Conservation (phyloP, 2,888 invertebrate species). For the Ceriagrion tenellum region DNA sequence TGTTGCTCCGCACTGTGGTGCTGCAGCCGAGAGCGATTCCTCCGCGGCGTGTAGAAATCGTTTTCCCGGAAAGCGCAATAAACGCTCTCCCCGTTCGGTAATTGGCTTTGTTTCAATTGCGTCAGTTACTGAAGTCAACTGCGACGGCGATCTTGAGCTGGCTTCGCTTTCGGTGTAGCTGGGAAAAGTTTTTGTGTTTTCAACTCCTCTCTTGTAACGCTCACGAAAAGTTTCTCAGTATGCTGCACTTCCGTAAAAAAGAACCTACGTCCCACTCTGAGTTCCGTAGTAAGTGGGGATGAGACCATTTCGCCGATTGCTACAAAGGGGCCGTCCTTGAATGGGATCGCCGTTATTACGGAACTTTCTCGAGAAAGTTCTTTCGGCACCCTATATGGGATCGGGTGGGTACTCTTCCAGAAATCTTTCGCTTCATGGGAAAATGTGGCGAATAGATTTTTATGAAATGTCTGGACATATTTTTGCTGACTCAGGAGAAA, state of each 20-base stretch:
- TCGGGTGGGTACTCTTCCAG: background rate
- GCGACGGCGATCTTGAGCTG: background rate
- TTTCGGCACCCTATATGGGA: background rate
- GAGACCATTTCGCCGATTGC: background rate
- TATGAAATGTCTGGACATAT: too few species aligned
- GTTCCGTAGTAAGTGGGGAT: background rate
- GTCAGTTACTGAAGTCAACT: background rate
- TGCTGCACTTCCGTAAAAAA: background rate
- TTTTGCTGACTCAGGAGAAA: too few species aligned
- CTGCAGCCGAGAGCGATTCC: background rate
- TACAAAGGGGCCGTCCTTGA: background rate
- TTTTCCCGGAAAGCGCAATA: background rate
- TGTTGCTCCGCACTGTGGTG: background rate
- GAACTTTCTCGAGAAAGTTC: background rate
- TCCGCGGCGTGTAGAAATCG: background rate
- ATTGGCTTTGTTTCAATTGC: background rate
- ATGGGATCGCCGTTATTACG: background rate
- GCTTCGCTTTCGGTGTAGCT: background rate
- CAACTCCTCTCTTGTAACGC: too few species aligned
- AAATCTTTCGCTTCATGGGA: background rate
- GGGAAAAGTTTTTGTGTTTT: too few species aligned
- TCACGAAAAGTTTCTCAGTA: background rate
- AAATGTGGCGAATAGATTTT: background rate
- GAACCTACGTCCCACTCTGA: background rate
- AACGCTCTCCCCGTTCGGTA: background rate